Conservation (phyloP, 30 jellyfish, hydroid and myxozoan genomes). For the Rhopilema esculentum region DNA sequence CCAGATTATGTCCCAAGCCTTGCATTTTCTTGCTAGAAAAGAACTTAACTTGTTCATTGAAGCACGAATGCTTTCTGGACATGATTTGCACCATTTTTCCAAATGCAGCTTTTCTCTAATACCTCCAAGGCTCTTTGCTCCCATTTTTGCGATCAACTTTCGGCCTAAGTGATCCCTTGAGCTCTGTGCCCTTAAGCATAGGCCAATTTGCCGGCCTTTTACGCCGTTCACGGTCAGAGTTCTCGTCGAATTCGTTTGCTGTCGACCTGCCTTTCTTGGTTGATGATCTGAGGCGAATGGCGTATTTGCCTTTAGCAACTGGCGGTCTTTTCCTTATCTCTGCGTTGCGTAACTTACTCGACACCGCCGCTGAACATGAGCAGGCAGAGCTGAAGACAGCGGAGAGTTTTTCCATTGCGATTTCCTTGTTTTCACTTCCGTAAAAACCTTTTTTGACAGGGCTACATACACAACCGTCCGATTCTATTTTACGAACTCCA, state of each 20-base stretch:
- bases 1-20: too few species aligned
- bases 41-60: too few species aligned
- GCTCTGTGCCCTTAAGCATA: slow-evolving; percentile 10
- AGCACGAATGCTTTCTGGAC: too few species aligned
- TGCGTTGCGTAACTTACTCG: neutral
- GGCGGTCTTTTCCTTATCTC: slow-evolving; percentile 5
- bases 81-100: neutral
- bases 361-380: slow-evolving; percentile 55
- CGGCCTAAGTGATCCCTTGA: slow-evolving; percentile 57
- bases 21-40: too few species aligned
- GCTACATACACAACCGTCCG: slow-evolving; percentile 30
- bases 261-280: neutral
- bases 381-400: slow-evolving; percentile 68
- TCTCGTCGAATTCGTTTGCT: slow-evolving; percentile 36
- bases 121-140: slow-evolving; percentile 59
- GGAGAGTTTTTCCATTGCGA: slow-evolving; percentile 47
- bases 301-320: neutral
- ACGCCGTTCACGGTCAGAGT: slow-evolving; percentile 62
- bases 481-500: slow-evolving; percentile 15
- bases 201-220: slow-evolving; percentile 74
- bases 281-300: slow-evolving; percentile 34
- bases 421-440: slow-evolving; percentile 10
- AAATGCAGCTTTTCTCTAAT: neutral
- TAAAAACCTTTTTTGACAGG: neutral
- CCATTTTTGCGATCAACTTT: slow-evolving; percentile 16